Conservation (phyloP, 30 jellyfish, hydroid and myxozoan species). For the Morbakka virulenta region DNA sequence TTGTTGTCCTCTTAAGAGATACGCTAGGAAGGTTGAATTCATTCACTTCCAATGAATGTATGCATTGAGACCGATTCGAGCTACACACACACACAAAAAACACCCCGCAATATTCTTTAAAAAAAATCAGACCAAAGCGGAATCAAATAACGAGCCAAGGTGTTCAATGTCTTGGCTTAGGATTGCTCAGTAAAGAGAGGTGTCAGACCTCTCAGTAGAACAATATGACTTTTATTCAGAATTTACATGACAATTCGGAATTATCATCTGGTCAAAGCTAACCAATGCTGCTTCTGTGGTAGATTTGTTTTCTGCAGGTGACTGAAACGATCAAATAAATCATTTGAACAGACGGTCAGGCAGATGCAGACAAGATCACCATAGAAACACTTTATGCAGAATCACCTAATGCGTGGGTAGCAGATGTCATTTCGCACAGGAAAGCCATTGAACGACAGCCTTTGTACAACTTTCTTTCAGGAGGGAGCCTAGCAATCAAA, state of each 20-base stretch:
- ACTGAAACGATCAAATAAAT: neutral
- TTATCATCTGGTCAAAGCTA: neutral
- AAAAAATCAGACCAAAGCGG: too few relatives aligned
- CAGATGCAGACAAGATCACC: neutral
- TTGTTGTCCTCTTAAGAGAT: too few relatives aligned
- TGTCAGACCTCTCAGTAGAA: neutral
- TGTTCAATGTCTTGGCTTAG: neutral
- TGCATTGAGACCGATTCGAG: too few relatives aligned
- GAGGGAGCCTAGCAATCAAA: neutral
- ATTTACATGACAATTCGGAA: neutral
- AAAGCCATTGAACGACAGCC: neutral
- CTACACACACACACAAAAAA: too few relatives aligned
- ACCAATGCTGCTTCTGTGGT: neutral
- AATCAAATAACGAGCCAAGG: neutral
- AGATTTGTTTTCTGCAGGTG: neutral
- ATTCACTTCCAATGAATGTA: too few relatives aligned
- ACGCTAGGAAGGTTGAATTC: too few relatives aligned
- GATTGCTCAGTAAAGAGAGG: neutral
- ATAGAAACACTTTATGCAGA: neutral
- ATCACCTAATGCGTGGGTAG: neutral
- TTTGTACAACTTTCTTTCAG: neutral
- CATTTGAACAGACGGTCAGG: neutral
- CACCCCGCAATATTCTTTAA: too few relatives aligned
- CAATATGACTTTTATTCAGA: neutral
- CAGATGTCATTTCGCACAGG: neutral